A percentile compares a stretch with the other conserved stretches of the same genome.
Conservation (phyloP, 1,140 invertebrate genomes). For the Megathymus violae region DNA sequence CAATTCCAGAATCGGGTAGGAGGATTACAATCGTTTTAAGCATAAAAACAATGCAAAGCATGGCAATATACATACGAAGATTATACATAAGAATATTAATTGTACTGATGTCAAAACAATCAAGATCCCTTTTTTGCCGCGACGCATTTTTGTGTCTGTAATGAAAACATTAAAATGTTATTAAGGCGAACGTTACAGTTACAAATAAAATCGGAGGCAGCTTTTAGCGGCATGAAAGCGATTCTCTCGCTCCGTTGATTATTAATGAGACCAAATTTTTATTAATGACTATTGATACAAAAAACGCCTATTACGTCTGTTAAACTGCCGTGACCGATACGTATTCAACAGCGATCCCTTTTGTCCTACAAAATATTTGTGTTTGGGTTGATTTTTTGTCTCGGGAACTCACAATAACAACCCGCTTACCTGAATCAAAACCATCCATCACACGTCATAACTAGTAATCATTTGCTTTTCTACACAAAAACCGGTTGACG, state of each 20-base stretch:
- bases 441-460: conserved; percentile 77
- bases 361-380: conserved; percentile 80
- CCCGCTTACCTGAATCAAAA: conserved; percentile 63
- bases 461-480: conserved; percentile 64
- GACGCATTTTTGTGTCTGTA: conserved; percentile 47
- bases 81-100: conserved; percentile 49
- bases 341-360: conserved; percentile 63
- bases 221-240: conserved; percentile 55
- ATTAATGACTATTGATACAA: conserved; percentile 74
- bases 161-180: conserved; percentile 68
- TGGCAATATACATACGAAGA: no score
- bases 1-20: no score
- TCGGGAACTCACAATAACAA: conserved; percentile 55
- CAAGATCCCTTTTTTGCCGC: conserved; percentile 50
- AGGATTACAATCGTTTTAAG: no score
- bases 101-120: conserved; percentile 44
- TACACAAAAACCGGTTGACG: conserved; percentile 51
- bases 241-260: conserved; percentile 69
- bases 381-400: conserved; percentile 69
- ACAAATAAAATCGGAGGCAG: conserved; percentile 53
- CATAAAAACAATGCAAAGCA: no score
- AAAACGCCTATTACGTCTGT: conserved; percentile 77
- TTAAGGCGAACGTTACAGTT: conserved; percentile 59
- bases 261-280: conserved; percentile 79
- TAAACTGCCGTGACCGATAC: conserved; percentile 78